Percentiles rank a stretch among this genome's conserved stretches.
phyloP scores from a whole-genome alignment of 2,797 vertebrate genomes.

The Eulemur rubriventer region DNA sequence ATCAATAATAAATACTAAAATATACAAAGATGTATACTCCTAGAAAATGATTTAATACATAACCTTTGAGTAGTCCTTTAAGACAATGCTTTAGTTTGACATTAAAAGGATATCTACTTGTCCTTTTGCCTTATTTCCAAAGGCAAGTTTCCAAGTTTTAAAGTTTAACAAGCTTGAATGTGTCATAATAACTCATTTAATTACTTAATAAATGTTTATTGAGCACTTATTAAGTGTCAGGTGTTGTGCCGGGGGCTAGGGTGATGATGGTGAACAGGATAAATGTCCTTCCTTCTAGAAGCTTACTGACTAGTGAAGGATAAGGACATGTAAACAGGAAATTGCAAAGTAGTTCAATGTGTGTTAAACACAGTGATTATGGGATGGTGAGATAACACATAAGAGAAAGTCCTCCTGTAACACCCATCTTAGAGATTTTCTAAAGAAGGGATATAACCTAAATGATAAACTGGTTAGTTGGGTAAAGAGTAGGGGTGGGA shows the following conservation, averaged over 20 bases:
- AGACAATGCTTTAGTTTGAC: neutral
- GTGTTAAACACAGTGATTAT: neutral
- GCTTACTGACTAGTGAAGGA: neutral
- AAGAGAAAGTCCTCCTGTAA: neutral
- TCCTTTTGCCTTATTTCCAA: neutral
- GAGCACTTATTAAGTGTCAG: neutral
- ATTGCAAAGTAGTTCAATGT: neutral
- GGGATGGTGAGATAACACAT: neutral
- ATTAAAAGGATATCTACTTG: neutral
- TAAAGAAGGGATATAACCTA: neutral
- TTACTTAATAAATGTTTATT: neutral
- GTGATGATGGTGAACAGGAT: neutral
- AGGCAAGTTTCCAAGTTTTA: neutral
- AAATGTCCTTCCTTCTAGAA: neutral
- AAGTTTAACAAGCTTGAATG: neutral
- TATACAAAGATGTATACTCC: neutral
- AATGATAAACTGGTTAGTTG: neutral
- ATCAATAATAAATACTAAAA: conserved; percentile 21
- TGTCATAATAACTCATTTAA: neutral
- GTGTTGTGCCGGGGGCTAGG: neutral
- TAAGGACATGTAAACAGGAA: neutral
- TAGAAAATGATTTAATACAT: neutral
- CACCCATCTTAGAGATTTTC: neutral
- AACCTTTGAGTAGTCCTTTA: neutral
- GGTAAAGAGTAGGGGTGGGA: neutral